Conservation (phyloP, 2,113 vertebrate species). For the Muntiacus muntjak region DNA sequence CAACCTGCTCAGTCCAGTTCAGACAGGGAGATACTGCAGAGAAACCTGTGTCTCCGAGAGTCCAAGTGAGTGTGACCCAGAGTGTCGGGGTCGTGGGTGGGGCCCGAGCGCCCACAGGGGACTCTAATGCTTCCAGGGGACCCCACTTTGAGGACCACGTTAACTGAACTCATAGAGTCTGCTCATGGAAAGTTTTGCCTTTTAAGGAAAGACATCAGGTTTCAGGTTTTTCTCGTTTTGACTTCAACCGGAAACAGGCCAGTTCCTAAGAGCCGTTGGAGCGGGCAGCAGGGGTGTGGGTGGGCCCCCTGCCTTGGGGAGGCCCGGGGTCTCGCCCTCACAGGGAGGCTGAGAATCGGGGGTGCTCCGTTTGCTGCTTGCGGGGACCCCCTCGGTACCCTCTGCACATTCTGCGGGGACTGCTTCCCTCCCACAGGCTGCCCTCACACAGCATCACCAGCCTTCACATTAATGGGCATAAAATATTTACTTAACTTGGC, state of each 20-base stretch:
- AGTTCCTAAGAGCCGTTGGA: not conserved
- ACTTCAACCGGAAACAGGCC: not conserved
- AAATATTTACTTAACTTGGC: slow-evolving; percentile 77
- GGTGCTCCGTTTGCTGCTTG: fast-evolving
- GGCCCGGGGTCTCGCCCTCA: too few relatives aligned
- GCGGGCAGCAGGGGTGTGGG: fast-evolving
- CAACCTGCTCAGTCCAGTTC: not conserved
- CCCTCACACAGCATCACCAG: not conserved
- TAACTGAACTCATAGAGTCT: fast-evolving
- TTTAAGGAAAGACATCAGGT: not conserved
- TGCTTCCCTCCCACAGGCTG: not conserved
- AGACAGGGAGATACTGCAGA: not conserved
- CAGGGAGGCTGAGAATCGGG: not conserved
- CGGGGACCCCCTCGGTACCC: fast-evolving
- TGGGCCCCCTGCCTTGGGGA: not conserved
- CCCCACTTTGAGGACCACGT: not conserved
- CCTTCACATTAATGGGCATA: slow-evolving; percentile 63
- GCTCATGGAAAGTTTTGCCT: not conserved
- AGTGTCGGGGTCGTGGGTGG: not conserved
- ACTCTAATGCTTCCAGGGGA: not conserved
- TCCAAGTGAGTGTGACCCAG: not conserved
- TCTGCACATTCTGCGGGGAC: fast-evolving
- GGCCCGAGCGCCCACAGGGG: not conserved
- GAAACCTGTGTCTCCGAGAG: not conserved
- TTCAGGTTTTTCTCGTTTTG: not conserved